Evolutionary conservation across 2,113 vertebrate species (phyloP).

Genomic region (Rhinoderma darwinii): DNA sequence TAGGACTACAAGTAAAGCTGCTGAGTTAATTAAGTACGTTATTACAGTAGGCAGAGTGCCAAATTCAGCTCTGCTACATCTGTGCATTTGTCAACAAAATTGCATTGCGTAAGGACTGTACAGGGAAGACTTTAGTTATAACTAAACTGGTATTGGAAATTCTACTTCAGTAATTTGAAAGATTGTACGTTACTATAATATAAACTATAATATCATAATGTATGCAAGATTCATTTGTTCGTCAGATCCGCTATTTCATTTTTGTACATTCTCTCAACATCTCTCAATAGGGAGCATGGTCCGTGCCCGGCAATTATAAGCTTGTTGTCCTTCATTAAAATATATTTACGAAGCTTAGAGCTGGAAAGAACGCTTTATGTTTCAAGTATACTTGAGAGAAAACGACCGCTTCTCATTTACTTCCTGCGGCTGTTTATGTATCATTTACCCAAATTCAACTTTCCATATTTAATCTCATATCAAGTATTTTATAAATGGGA

Average conservation of each 20-base stretch:
- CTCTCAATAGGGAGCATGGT: neutral
- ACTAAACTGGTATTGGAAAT: neutral
- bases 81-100: neutral
- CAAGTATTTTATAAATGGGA: neutral
- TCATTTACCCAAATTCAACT: neutral
- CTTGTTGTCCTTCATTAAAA: constrained; percentile 18
- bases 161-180: neutral
- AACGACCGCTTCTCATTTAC: neutral
- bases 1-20: no score
- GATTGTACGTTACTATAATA: neutral
- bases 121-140: neutral
- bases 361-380: neutral
- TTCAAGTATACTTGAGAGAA: constrained; percentile 20
- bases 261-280: neutral
- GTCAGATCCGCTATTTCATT: neutral
- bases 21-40: no score
- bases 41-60: no score
- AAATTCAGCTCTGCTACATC: neutral
- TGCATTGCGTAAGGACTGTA: neutral
- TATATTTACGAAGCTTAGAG: constrained; percentile 1
- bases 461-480: neutral
- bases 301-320: neutral
- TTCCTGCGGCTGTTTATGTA: constrained; percentile 28
- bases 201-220: neutral
- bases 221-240: neutral